Evolutionary conservation across 2,113 vertebrate genomes (phyloP), one percentile per base, ranked within the genome.

Genomic region (Ochotona curzoniae): DNA sequence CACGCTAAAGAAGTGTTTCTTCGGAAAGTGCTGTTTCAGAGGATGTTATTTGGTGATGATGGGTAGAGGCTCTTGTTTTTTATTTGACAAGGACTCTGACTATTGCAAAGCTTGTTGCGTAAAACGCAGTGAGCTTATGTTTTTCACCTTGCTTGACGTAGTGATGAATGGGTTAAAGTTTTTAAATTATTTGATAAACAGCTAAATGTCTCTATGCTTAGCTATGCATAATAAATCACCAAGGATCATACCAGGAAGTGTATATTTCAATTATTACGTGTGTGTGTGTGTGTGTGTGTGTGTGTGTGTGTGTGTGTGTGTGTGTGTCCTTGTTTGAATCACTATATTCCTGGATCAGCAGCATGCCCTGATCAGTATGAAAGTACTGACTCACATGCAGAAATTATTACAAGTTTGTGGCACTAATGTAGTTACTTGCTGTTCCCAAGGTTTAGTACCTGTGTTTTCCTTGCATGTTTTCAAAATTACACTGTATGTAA

Each of bases 151-250:
- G 4, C 30, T 87, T 60, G 83, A 60, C 30, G 88, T 17, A 93
- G 15, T 85, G 25, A 38, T 60, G 88, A 23, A 78, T 60, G 20
- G 2, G 38, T 51, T 70, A 60, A 64, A 70, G 8, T 9, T 49
- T 82, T 83, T 81, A 23, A 79, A 25, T 80, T 69, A 90, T 84
- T 76, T 79, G 64, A 35, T 63, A 91, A 82, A 44, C 57, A 57
- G 28, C 14, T 30, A 81, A 78, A 73, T 91, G 49, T 9, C 15
- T 67, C 30, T 3, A 32, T 30, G 44, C 18, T 63, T 92, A 44
- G 32, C 30, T 26, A 47, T 67, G n/a, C 21, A 32, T 44, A 80
- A 11, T 21, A 69, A 26, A 23, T 74, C 61, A 14, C 47, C 82
- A n/a, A 70, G 15, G 67, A 91, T 4, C 28, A 35, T 60, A 26